Evolutionary conservation across 2,888 invertebrate genomes (phyloP).

Genomic region (Dyspetes luteomarginatus): DNA sequence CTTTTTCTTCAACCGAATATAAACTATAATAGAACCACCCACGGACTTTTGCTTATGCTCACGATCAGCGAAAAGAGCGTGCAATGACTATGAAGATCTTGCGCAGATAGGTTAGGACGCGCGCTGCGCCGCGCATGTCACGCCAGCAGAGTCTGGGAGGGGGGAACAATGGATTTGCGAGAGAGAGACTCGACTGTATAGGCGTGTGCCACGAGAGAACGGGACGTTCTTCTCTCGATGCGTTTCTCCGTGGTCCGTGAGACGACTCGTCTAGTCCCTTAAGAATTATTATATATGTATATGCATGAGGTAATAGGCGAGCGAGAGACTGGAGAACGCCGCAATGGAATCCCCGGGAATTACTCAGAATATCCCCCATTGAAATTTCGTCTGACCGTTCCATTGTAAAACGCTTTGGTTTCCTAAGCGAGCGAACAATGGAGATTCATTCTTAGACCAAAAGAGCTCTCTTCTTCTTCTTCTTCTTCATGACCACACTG

Average conservation of each 20-base stretch:
- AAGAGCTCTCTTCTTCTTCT: conserved; percentile 68
- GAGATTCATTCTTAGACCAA: conserved; percentile 66
- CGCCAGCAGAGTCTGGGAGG: too few species aligned
- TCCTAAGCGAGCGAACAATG: conserved; percentile 72
- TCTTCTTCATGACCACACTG: conserved; percentile 61
- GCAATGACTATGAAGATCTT: conserved; percentile 66
- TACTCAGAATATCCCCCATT: conserved; percentile 62
- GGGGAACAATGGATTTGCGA: conserved; percentile 67
- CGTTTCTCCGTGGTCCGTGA: conserved; percentile 53
- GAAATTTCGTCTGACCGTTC: conserved; percentile 62
- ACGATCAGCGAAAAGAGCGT: conserved; percentile 28
- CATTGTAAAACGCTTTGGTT: conserved; percentile 70
- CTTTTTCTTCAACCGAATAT: conserved; percentile 45
- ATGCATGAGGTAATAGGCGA: conserved; percentile 57
- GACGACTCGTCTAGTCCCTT: conserved; percentile 48
- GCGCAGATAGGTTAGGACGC: conserved; percentile 58
- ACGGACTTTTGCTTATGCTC: conserved; percentile 58
- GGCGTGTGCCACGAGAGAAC: conserved; percentile 65
- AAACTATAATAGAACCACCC: conserved; percentile 62
- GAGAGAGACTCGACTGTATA: conserved; percentile 35
- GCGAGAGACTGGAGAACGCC: too few species aligned
- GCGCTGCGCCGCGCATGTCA: conserved; percentile 20
- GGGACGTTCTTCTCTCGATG: conserved; percentile 41
- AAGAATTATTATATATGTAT: conserved; percentile 59
- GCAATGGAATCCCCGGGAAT: conserved; percentile 61